phyloP scores from a whole-genome alignment of 2,113 vertebrate species.

The Scolopax mira region DNA sequence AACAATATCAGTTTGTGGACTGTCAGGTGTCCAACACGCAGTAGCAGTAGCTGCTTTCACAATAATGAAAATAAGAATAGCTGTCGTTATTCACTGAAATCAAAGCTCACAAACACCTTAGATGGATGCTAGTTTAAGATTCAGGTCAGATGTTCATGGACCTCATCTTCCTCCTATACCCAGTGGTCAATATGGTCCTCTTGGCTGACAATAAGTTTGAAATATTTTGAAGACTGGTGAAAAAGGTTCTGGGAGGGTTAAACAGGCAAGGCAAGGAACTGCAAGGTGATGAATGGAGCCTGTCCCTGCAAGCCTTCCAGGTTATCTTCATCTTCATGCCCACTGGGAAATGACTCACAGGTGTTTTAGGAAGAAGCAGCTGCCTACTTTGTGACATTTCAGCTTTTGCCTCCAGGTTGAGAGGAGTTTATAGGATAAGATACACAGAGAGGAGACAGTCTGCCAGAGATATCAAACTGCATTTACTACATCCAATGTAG shows the following conservation, averaged over 20 bases:
- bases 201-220: not conserved
- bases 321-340: constrained; percentile 67
- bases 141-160: not conserved
- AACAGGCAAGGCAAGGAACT: not conserved
- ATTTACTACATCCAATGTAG: not conserved
- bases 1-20: not conserved
- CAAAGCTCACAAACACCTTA: not conserved
- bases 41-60: not conserved
- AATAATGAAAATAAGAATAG: not conserved
- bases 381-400: constrained; percentile 57
- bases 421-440: not conserved
- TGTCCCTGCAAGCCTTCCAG: constrained; percentile 34
- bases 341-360: constrained; percentile 60
- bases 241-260: not conserved
- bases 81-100: not conserved
- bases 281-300: constrained; percentile 22
- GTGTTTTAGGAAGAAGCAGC: constrained; percentile 64
- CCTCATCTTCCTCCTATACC: not conserved
- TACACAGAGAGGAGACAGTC: constrained; percentile 45
- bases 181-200: not conserved
- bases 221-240: not conserved
- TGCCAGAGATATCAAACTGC: constrained; percentile 43
- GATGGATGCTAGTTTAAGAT: not conserved
- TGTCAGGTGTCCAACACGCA: not conserved
- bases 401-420: constrained; percentile 58